Conservation (phyloP, 35 echinoderm and acorn worm species). For the Nesometra sesokonis region DNA sequence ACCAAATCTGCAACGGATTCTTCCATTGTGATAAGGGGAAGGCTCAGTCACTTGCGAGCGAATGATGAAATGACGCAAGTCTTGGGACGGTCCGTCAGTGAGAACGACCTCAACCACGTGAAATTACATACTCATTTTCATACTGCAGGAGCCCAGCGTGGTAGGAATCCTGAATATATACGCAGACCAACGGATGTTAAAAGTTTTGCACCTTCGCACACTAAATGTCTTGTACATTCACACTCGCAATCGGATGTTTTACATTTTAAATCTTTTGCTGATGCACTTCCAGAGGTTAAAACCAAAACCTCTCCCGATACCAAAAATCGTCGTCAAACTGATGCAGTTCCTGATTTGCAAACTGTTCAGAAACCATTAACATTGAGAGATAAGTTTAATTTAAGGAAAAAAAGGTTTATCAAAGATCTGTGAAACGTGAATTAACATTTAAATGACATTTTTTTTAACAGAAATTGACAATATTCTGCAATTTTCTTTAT, state of each 20-base stretch:
- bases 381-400: background rate
- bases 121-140: background rate
- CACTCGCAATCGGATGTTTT: background rate
- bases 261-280: background rate
- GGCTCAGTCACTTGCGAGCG: background rate
- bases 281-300: background rate
- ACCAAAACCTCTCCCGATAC: background rate
- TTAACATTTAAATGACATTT: too few relatives aligned
- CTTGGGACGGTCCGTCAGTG: background rate
- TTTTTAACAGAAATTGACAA: too few relatives aligned
- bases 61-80: background rate
- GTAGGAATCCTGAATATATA: background rate
- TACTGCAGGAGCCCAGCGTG: background rate
- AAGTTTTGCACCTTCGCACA: too few relatives aligned
- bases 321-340: background rate
- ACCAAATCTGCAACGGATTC: background rate
- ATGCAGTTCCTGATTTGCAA: background rate
- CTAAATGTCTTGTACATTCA: too few relatives aligned
- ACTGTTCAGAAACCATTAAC: background rate
- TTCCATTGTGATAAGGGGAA: background rate
- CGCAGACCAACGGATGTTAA: too few relatives aligned
- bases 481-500: too few relatives aligned
- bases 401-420: background rate
- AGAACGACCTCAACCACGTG: background rate
- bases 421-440: background rate